phyloP scores from a whole-genome alignment of 2,113 vertebrate genomes.

The Oreochromis aureus region DNA sequence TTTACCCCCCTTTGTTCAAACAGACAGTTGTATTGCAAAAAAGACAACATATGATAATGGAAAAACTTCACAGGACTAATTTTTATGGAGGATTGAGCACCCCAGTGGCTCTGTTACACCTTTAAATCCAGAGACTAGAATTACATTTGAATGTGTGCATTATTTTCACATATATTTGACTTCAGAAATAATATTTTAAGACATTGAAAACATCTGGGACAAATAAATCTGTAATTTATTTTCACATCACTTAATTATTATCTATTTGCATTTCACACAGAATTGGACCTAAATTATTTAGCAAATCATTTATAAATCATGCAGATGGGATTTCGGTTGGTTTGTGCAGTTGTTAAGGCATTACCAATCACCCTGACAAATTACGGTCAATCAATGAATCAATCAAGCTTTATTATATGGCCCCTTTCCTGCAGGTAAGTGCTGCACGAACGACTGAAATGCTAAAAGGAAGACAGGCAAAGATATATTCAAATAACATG shows the following conservation, averaged over 20 bases:
- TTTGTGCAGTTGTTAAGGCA: neutral
- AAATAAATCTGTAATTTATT: neutral
- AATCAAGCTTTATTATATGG: neutral
- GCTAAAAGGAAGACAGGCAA: neutral
- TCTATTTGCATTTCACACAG: neutral
- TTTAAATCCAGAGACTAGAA: neutral
- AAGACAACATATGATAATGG: neutral
- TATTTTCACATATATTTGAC: neutral
- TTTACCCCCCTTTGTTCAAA: neutral
- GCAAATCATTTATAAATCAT: neutral
- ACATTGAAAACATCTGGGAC: neutral
- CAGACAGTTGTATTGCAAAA: neutral
- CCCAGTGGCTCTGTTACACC: neutral
- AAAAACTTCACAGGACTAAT: neutral
- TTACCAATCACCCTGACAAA: neutral
- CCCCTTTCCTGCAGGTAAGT: neutral
- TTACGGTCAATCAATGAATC: neutral
- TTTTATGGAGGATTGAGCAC: slow-evolving; percentile 28
- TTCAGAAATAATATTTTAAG: neutral
- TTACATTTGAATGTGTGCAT: neutral
- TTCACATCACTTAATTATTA: neutral
- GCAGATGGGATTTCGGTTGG: neutral
- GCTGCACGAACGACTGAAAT: neutral
- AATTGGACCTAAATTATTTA: neutral
- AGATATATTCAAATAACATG: neutral